A percentile compares a stretch with the other conserved stretches of the same genome.
Evolutionary conservation across 2,888 invertebrate species (phyloP).

Genomic region (Neuroscelio doddi): DNA sequence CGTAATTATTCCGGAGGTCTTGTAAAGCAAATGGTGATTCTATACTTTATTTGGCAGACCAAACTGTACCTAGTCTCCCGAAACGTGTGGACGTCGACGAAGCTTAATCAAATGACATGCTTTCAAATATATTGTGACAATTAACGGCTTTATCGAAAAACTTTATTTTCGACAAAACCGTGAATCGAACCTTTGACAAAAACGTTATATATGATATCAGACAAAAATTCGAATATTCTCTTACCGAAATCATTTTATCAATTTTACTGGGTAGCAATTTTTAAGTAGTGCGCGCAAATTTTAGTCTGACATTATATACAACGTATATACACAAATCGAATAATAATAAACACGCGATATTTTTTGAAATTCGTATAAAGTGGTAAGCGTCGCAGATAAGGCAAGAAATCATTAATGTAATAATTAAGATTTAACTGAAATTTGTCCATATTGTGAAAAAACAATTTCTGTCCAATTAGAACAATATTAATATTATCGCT

Average conservation of each 20-base stretch:
- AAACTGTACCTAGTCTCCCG: conserved; percentile 47
- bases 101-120: conserved; percentile 33
- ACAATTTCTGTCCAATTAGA: conserved; percentile 69
- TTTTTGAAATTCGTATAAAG: conserved; percentile 44
- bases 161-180: too few relatives aligned
- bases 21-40: conserved; percentile 44
- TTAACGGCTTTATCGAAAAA: too few relatives aligned
- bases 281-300: too few relatives aligned
- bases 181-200: too few relatives aligned
- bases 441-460: conserved; percentile 57
- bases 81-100: conserved; percentile 11
- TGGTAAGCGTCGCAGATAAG: conserved; percentile 32
- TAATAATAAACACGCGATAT: conserved; percentile 35
- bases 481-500: conserved; percentile 66
- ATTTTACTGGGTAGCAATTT: too few relatives aligned
- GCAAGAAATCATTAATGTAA: conserved; percentile 46
- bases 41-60: conserved; percentile 49
- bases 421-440: conserved; percentile 51
- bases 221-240: conserved; percentile 5
- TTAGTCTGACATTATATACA: conserved; percentile 20
- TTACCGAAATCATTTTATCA: too few relatives aligned
- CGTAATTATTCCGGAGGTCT: conserved; percentile 29
- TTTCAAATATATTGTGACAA: too few relatives aligned
- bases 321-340: conserved; percentile 36
- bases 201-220: conserved; percentile 24